A percentile compares a stretch with the other conserved stretches of the same genome.
These are phyloP conservation scores for Argynnis bischoffii DNA, from an alignment of 2,888 invertebrate genomes.

Conservation along the genomic window DNA sequence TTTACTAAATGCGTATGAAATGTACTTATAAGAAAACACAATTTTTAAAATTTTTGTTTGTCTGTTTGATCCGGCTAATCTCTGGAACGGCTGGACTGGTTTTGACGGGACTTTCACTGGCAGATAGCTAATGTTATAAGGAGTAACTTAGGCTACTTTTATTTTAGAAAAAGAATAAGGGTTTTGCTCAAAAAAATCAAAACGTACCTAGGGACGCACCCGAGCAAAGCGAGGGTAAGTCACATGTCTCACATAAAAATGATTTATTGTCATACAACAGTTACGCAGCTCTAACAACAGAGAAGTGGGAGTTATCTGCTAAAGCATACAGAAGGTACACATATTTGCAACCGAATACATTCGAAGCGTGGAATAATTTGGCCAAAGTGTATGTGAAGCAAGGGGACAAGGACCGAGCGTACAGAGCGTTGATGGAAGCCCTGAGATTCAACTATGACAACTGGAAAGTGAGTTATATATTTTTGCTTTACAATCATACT, in stretches of 20 bases:
- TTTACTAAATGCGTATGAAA: too few species aligned
- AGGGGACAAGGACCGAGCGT: slow-evolving; percentile 92
- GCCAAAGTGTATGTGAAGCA: slow-evolving; percentile 95
- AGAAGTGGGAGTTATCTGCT: slow-evolving; percentile 92
- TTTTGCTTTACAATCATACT: neutral
- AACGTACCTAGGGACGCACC: too few species aligned
- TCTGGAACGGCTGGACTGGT: too few species aligned
- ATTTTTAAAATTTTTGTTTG: too few species aligned
- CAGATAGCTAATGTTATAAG: too few species aligned
- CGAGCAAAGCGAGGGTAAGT: too few species aligned
- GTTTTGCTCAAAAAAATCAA: too few species aligned
- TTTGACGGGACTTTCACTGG: too few species aligned
- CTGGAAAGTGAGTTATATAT: slow-evolving; percentile 86
- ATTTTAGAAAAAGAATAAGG: too few species aligned
- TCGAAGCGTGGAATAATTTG: slow-evolving; percentile 99
- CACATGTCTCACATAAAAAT: neutral
- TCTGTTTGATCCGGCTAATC: too few species aligned
- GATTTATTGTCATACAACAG: slow-evolving; percentile 45
- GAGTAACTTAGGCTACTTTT: too few species aligned
- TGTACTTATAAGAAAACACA: too few species aligned
- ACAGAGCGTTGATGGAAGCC: slow-evolving; percentile 93
- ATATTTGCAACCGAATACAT: slow-evolving; percentile 92
- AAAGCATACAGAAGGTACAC: slow-evolving; percentile 94
- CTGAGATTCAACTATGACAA: slow-evolving; percentile 95
- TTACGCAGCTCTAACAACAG: slow-evolving; percentile 89